Percentiles rank a stretch among this genome's conserved stretches.
These are phyloP conservation scores for Sipha flava DNA, from an alignment of 1,140 invertebrate genomes.

Conservation along the genomic window DNA sequence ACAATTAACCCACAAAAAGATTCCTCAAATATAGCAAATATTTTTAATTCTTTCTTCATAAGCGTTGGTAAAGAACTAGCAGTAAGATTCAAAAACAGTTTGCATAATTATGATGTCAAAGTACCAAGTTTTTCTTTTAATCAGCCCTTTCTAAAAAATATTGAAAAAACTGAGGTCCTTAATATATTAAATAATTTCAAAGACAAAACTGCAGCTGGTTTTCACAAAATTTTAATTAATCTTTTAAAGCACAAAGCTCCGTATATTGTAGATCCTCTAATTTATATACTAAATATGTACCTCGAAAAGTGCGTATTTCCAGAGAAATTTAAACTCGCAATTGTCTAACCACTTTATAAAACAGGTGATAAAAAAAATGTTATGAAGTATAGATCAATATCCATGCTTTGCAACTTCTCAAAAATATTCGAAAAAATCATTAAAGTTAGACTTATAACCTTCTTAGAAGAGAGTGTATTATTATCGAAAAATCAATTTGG, in stretches of 20 bases:
- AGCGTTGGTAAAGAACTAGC: not conserved
- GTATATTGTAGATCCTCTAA: not conserved
- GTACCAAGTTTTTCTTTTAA: not conserved
- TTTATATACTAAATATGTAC: not conserved
- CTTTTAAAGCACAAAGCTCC: not conserved
- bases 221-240: not conserved
- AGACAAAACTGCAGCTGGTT: not conserved
- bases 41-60: not conserved
- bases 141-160: not conserved
- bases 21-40: not conserved
- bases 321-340: not conserved
- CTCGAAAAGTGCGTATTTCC: not conserved
- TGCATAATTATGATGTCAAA: not conserved
- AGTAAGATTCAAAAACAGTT: not conserved
- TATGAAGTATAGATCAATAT: not conserved
- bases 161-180: not conserved
- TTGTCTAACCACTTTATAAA: not conserved
- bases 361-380: not conserved
- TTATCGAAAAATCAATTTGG: no score
- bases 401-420: not conserved
- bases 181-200: not conserved
- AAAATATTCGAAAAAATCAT: constrained; percentile 1
- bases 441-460: no score
- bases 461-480: no score
- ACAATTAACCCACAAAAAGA: not conserved